Evolutionary conservation across 2,113 vertebrate species (phyloP).

Genomic region (Promerops cafer): DNA sequence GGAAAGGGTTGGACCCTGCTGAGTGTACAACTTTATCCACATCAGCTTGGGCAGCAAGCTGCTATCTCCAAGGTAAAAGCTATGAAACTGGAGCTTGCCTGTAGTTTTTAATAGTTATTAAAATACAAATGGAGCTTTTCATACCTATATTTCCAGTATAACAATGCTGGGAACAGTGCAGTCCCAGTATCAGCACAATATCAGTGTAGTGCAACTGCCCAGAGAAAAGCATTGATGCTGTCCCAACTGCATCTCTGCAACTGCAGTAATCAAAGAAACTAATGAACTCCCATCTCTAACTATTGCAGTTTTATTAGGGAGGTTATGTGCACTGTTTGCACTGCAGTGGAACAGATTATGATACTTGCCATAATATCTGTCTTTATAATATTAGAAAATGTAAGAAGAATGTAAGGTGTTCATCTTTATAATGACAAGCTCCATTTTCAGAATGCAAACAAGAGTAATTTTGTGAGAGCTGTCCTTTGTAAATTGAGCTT

Average conservation of each 20-base stretch:
- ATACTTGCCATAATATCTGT: constrained; percentile 1
- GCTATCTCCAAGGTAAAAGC: background rate
- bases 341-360: background rate
- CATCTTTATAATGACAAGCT: constrained; percentile 8
- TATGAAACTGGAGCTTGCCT: background rate
- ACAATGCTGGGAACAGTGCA: background rate
- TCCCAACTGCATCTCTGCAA: background rate
- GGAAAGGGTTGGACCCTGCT: background rate
- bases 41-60: background rate
- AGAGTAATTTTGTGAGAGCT: background rate
- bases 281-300: background rate
- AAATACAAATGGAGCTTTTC: background rate
- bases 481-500: background rate
- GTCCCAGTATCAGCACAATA: background rate
- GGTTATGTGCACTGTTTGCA: background rate
- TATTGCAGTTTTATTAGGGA: background rate
- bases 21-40: background rate
- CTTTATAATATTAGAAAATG: constrained; percentile 20
- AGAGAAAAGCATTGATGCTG: background rate
- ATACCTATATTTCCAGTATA: background rate
- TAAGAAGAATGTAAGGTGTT: background rate
- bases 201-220: background rate
- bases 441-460: constrained; percentile 13
- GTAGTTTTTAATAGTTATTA: background rate
- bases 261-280: background rate